Evolutionary conservation across 1,140 invertebrate genomes (phyloP).

Genomic region (Trissolcus basalis): DNA sequence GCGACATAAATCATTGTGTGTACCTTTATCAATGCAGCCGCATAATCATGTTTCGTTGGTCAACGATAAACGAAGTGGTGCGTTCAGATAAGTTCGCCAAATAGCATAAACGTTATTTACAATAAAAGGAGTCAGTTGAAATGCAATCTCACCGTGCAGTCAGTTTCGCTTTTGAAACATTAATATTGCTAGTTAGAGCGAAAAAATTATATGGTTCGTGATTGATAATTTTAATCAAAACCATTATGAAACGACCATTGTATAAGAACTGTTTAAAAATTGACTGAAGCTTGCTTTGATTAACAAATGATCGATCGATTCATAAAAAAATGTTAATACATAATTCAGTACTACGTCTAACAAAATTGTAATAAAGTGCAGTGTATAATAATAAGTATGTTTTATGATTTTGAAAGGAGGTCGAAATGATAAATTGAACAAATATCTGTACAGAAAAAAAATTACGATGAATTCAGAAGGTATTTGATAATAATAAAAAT

Average conservation of each 20-base stretch:
- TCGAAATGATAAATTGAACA: too few species aligned
- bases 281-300: too few species aligned
- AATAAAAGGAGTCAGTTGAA: constrained; percentile 7
- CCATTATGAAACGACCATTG: constrained; percentile 6
- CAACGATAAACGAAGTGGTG: constrained; percentile 43
- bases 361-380: too few species aligned
- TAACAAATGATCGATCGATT: too few species aligned
- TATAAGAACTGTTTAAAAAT: background rate
- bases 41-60: constrained; percentile 50
- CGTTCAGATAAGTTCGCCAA: constrained; percentile 42
- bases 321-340: too few species aligned
- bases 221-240: constrained; percentile 10
- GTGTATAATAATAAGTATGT: too few species aligned
- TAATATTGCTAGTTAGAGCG: background rate
- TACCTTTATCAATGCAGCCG: constrained; percentile 42
- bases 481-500: too few species aligned
- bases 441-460: too few species aligned
- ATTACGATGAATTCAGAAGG: too few species aligned
- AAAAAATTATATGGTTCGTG: background rate
- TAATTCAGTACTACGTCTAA: too few species aligned
- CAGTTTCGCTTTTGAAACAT: constrained; percentile 1
- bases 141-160: constrained; percentile 19
- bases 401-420: too few species aligned
- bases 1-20: constrained; percentile 45
- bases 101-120: constrained; percentile 35